A percentile compares a stretch with the other conserved stretches of the same genome.
phyloP scores from a whole-genome alignment of 1,140 invertebrate species.

The Subanguina moxae region DNA sequence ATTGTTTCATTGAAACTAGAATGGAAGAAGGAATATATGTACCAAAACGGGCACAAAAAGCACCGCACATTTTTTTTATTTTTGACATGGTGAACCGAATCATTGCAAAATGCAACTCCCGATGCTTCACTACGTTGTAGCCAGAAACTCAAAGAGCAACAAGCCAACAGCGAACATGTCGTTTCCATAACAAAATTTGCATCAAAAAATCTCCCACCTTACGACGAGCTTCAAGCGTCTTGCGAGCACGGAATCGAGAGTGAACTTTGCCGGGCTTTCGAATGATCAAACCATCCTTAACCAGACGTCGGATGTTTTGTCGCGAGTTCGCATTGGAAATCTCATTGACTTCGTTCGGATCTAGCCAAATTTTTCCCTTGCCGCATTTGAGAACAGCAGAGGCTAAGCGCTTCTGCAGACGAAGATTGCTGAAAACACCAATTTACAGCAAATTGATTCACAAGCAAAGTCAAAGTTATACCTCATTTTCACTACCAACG shows the following conservation, averaged over 20 bases:
- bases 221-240: conserved; percentile 82
- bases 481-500: too few relatives aligned
- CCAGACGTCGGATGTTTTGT: conserved; percentile 95
- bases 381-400: conserved; percentile 97
- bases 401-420: conserved; percentile 92
- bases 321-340: conserved; percentile 98
- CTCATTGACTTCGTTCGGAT: conserved; percentile 99
- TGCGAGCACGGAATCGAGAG: conserved; percentile 88
- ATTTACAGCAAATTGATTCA: too few relatives aligned
- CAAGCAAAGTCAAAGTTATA: too few relatives aligned
- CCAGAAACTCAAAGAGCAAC: too few relatives aligned
- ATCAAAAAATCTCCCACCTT: conserved; percentile 45
- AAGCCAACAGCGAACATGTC: too few relatives aligned
- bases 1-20: conserved; percentile 20
- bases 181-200: neutral
- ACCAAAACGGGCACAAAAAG: conserved; percentile 9
- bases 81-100: conserved; percentile 22
- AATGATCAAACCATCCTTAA: conserved; percentile 99
- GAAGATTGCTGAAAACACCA: conserved; percentile 61
- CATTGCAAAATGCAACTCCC: neutral
- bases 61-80: conserved; percentile 10
- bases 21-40: conserved; percentile 22
- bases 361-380: conserved; percentile 98
- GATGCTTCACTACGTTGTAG: conserved; percentile 16
- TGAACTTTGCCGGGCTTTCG: conserved; percentile 98